Evolutionary conservation across 2,888 invertebrate genomes (phyloP).

Genomic region (Ligdia adustata): DNA sequence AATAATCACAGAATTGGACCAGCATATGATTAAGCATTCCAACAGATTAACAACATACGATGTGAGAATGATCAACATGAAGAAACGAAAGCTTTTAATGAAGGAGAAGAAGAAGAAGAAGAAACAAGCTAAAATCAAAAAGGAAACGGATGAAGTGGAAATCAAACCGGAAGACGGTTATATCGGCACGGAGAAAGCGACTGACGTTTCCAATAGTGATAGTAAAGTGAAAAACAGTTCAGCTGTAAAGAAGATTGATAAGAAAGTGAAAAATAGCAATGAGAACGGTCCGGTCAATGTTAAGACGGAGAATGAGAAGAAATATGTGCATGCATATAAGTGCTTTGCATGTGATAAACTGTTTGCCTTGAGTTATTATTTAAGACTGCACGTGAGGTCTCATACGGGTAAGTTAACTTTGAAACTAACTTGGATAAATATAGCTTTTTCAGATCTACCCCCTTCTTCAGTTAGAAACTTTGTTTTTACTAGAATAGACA

Average conservation of each 20-base stretch:
- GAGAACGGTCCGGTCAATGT: conserved; percentile 25
- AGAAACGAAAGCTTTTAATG: conserved; percentile 59
- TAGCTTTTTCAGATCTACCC: no score
- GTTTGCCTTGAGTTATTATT: conserved; percentile 71
- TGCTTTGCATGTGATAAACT: conserved; percentile 75
- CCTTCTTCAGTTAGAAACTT: no score
- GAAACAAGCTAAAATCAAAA: conserved; percentile 47
- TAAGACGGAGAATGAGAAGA: conserved; percentile 25
- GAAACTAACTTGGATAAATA: background rate
- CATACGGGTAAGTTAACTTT: conserved; percentile 62
- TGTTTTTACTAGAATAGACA: no score
- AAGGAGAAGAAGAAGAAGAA: conserved; percentile 61
- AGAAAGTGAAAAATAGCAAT: conserved; percentile 18
- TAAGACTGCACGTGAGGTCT: conserved; percentile 72
- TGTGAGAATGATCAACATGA: conserved; percentile 61
- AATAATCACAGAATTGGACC: conserved; percentile 57
- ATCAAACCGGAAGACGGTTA: conserved; percentile 76
- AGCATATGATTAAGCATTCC: conserved; percentile 66
- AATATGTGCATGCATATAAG: conserved; percentile 67
- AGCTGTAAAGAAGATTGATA: background rate
- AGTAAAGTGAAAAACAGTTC: background rate
- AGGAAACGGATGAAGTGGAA: conserved; percentile 52
- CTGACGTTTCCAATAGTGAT: conserved; percentile 32
- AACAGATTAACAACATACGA: conserved; percentile 73
- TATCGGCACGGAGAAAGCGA: conserved; percentile 63